Percentiles rank a stretch among this genome's conserved stretches.
These are phyloP conservation scores for Erebia aethiops DNA, from an alignment of 2,888 invertebrate genomes.

Conservation along the genomic window DNA sequence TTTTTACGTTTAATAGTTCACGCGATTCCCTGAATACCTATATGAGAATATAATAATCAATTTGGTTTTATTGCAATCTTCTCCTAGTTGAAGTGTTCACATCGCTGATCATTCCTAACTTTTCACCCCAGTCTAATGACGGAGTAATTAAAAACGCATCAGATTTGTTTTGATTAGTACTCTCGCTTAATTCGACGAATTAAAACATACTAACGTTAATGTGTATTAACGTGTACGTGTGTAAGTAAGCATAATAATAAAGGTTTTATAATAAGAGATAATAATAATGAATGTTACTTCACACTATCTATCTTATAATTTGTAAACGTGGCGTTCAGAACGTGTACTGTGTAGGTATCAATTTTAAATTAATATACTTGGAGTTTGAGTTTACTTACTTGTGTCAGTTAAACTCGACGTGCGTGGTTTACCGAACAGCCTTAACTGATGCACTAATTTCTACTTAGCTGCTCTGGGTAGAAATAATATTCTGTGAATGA, in stretches of 20 bases:
- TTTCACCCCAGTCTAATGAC: neutral
- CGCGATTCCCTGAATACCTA: too few relatives aligned
- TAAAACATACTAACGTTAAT: conserved; percentile 33
- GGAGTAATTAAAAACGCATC: conserved; percentile 66
- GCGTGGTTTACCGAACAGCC: neutral
- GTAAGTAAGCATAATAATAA: neutral
- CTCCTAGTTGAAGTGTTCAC: neutral
- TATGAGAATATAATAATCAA: too few relatives aligned
- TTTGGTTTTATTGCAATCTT: too few relatives aligned
- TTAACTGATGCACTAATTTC: neutral
- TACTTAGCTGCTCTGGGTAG: too few relatives aligned
- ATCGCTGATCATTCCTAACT: neutral
- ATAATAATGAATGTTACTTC: neutral
- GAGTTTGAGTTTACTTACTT: neutral
- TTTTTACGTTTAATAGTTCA: too few relatives aligned
- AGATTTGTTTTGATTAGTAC: conserved; percentile 40
- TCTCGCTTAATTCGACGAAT: conserved; percentile 36
- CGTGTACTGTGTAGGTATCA: too few relatives aligned
- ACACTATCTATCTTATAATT: too few relatives aligned
- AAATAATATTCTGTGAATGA: too few relatives aligned
- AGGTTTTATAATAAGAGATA: neutral
- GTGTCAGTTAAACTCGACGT: neutral
- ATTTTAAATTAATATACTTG: too few relatives aligned
- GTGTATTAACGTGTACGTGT: too few relatives aligned
- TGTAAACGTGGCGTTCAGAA: too few relatives aligned